Evolutionary conservation across 2,888 invertebrate species (phyloP).

Genomic region (Eristalis pertinax): DNA sequence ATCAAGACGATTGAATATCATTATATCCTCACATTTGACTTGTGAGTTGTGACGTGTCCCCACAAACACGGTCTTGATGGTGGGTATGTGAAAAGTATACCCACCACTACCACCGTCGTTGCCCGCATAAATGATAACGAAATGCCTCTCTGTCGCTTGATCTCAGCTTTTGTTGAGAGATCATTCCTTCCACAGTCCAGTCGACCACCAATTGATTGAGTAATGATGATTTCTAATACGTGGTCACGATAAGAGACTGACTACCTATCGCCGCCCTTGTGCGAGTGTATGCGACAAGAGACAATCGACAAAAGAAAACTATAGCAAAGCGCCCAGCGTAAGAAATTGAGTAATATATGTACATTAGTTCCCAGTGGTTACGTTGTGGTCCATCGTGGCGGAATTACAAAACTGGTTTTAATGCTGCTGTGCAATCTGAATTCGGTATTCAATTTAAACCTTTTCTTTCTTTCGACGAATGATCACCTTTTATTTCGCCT

Average conservation of each 20-base stretch:
- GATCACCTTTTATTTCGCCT: not conserved
- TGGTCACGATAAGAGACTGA: conserved; percentile 40
- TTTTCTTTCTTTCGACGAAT: conserved; percentile 47
- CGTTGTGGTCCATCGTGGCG: conserved; percentile 20
- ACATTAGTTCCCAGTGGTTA: not conserved
- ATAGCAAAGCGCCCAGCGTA: not conserved
- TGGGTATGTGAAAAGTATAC: not conserved
- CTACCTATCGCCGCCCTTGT: not conserved
- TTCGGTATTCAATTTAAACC: conserved; percentile 33
- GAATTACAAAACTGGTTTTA: conserved; percentile 53
- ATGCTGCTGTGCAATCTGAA: conserved; percentile 29
- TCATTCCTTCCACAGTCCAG: conserved; percentile 8
- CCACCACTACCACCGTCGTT: not conserved
- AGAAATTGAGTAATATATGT: conserved; percentile 50
- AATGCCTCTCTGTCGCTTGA: conserved; percentile 30
- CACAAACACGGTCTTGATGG: not conserved
- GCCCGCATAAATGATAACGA: conserved; percentile 14
- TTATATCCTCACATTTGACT: not conserved
- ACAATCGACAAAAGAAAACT: conserved; percentile 10
- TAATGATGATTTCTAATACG: conserved; percentile 51
- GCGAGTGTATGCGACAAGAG: conserved; percentile 9
- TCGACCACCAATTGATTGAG: conserved; percentile 23
- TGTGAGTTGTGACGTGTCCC: conserved; percentile 33
- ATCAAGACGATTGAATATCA: not conserved
- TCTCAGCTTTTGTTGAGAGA: conserved; percentile 13